phyloP scores from a whole-genome alignment of 2,113 vertebrate genomes.

The Mastomys coucha region DNA sequence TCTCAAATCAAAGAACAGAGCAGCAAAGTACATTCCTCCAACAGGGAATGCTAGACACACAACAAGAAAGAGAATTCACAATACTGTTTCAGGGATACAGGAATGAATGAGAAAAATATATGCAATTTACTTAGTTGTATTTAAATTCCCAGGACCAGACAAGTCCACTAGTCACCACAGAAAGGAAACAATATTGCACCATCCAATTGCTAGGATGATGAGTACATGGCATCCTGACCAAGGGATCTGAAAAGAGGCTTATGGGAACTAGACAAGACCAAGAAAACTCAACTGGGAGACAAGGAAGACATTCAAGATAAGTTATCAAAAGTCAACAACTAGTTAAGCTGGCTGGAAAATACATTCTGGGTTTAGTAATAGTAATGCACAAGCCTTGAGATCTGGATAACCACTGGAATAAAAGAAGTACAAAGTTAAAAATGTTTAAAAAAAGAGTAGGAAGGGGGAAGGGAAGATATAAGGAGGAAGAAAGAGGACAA shows the following conservation, averaged over 20 bases:
- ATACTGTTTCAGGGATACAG: neutral
- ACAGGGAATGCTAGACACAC: neutral
- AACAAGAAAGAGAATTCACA: neutral
- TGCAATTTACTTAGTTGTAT: neutral
- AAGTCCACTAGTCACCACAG: neutral
- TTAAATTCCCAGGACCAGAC: neutral
- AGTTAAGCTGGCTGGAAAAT: constrained; percentile 11
- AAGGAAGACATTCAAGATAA: constrained; percentile 14
- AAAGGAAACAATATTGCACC: neutral
- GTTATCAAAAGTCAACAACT: neutral
- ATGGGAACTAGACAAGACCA: neutral
- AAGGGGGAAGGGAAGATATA: too few relatives aligned
- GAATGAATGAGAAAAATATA: neutral
- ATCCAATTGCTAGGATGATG: neutral
- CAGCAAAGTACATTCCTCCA: neutral
- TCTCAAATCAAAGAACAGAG: neutral
- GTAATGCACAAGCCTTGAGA: neutral
- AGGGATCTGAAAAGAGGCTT: neutral
- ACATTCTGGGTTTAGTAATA: neutral
- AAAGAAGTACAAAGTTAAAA: neutral
- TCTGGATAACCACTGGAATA: neutral
- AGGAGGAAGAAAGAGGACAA: neutral
- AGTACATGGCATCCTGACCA: neutral
- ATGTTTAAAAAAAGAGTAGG: neutral
- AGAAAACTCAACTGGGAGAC: neutral